Conservation (phyloP, 2,888 invertebrate species). For the Lingula anatina region DNA sequence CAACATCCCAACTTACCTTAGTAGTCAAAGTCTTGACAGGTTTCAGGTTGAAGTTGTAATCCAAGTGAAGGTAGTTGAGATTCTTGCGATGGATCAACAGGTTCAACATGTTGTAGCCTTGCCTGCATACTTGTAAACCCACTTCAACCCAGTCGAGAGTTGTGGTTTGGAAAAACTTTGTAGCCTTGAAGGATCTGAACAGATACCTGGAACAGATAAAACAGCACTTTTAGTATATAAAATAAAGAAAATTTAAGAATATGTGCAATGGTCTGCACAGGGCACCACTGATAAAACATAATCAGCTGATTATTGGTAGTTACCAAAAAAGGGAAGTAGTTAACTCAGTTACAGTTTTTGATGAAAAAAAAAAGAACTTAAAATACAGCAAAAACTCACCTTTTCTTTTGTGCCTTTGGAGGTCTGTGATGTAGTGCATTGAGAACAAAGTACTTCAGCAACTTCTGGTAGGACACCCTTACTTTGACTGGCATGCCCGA, state of each 20-base stretch:
- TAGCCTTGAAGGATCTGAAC: conserved; percentile 98
- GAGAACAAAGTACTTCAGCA: conserved; percentile 95
- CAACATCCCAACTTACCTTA: conserved; percentile 61
- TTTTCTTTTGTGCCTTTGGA: conserved; percentile 97
- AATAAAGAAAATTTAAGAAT: no score
- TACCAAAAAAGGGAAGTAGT: conserved; percentile 4
- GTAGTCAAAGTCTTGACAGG: conserved; percentile 99
- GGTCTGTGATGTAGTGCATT: conserved; percentile 96
- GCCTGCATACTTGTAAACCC: conserved; percentile 92
- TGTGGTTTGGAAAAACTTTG: conserved; percentile 99
- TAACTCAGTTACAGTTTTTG: neutral
- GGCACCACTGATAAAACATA: no score
- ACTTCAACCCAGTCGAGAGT: conserved; percentile 99
- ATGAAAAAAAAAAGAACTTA: neutral
- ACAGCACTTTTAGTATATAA: conserved; percentile 3
- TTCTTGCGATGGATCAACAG: conserved; percentile 98
- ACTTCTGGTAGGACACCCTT: conserved; percentile 96
- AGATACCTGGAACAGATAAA: conserved; percentile 65
- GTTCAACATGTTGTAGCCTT: conserved; percentile 99
- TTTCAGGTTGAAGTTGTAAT: conserved; percentile 99
- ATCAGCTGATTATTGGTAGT: neutral
- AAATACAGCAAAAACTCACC: conserved; percentile 59
- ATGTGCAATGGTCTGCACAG: no score
- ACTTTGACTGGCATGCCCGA: conserved; percentile 86
- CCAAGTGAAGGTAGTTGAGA: conserved; percentile 97